Conservation (phyloP, 1,140 invertebrate genomes). For the Branchinecta lynchi region DNA sequence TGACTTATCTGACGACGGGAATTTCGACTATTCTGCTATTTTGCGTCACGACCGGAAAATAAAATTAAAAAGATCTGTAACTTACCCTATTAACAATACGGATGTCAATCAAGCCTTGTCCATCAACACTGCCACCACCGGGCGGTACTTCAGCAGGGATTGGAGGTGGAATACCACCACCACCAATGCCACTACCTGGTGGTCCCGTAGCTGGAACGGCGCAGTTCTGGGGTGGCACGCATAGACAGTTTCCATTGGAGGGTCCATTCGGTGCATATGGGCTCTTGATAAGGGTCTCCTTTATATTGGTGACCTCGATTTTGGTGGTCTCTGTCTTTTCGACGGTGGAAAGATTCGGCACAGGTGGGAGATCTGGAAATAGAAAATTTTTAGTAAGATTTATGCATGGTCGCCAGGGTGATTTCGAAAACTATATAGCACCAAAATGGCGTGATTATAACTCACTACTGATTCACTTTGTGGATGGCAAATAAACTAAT, state of each 20-base stretch:
- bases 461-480: no score
- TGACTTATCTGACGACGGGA: no score
- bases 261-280: constrained; percentile 19
- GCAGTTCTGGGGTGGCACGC: constrained; percentile 19
- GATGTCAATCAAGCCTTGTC: constrained; percentile 26
- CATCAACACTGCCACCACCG: constrained; percentile 22
- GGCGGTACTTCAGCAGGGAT: neutral
- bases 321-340: neutral
- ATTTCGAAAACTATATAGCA: no score
- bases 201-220: neutral
- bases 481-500: no score
- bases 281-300: constrained; percentile 12
- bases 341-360: constrained; percentile 14
- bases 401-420: no score
- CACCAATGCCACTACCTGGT: constrained; percentile 10
- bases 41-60: no score
- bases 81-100: constrained; percentile 27
- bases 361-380: constrained; percentile 18
- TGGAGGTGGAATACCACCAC: constrained; percentile 8
- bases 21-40: no score
- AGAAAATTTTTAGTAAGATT: no score
- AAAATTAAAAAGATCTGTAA: neutral
- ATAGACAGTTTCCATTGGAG: constrained; percentile 17
- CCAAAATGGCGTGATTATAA: no score
- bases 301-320: no score